Evolutionary conservation across 2,113 vertebrate species (phyloP), one percentile per base, ranked within the genome.

Genomic region (Rhinolophus ferrumequinum): DNA sequence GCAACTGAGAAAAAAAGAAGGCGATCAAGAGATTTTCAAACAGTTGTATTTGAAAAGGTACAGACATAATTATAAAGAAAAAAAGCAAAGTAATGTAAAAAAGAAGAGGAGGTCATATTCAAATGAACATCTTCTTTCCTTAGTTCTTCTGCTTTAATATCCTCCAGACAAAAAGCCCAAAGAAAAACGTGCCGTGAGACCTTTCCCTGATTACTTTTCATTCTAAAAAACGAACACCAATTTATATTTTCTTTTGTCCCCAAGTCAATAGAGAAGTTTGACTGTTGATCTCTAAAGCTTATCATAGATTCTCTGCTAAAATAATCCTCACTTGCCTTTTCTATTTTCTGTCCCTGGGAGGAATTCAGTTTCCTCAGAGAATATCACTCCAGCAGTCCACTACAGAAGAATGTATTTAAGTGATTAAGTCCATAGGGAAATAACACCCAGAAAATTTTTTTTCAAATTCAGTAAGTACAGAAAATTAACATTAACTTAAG

Each of bases 21-120:
- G n/a, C 8, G 24, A 93, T 75, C 44, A 96, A 92, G 64, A 80
- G 38, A 93, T 88, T 97, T 96, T 86, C 64, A 69, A 91, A 80
- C 52, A 93, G 62, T 81, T 95, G 2, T 54, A 41, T 85, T 95
- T 95, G 80, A 96, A 96, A 97, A 85, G 56, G n/a, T 60, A 54
- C 16, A 94, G 41, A 76, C 41, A 72, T 90, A 81, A 33, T 80
- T 93, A 35, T 62, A 73, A 76, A 64, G 70, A 56, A 84, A 66
- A 41, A 41, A 72, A 90, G 7, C 28, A 50, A 73, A 81, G 33
- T 7, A 12, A 12, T 90, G 35, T 80, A 33, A 81, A 94, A 94
- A 80, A 84, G 21, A 50, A 93, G 35, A 90, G 28, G 21, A 90
- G 60, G 47, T 90, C 47, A 62, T 94, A 21, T 15, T 91, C 52